Base-by-base conservation (phyloP, 2,113 vertebrate genomes). In the Oryzias melastigma region DNA sequence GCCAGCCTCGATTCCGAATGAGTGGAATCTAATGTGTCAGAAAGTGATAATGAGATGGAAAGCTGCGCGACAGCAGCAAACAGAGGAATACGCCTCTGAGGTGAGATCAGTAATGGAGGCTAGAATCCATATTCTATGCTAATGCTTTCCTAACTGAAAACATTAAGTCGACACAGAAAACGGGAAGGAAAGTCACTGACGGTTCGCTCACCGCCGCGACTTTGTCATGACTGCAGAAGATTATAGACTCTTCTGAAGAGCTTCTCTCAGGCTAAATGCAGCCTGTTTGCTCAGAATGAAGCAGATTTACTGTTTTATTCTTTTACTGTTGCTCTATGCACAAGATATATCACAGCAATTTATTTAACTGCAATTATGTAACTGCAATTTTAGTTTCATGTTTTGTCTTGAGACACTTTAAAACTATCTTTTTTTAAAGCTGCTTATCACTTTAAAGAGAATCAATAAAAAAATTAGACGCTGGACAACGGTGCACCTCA, bases 1-100 rank as follows among this genome's bases (percentile, higher is more conserved):
- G n/a, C 64, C 62, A 69, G 65, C 17, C 42, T 42, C 54, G 51
- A 82, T 63, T 54, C 17, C 16, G 19, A 67, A 53, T 48, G 27
- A 66, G 58, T 41, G 22, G 15, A 24, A 29, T 71, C 71, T 66
- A 13, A 43, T 46, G 35, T 62, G 19, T 7, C 17, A 62, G 61
- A 48, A 19, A 62, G 43, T 29, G 6, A 17, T 60, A 44, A 76
- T 74, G 45, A 63, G 53, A 52, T 59, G 58, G 25, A 67, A 50
- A 43, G 49, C 62, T 25, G 24, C 18, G 20, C 42, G 58, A 27
- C 46, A 74, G 59, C 51, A 45, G 22, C 13, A 45, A 59, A 65
- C 24, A 50, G 13, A 48, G 47, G n/a, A 52, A 57, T 2, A 56
- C 58, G 65, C 42, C 42, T 58, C 8, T 47, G 24, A 60, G 40